Evolutionary conservation across 2,113 vertebrate species (phyloP).

Genomic region (Elachura formosa): DNA sequence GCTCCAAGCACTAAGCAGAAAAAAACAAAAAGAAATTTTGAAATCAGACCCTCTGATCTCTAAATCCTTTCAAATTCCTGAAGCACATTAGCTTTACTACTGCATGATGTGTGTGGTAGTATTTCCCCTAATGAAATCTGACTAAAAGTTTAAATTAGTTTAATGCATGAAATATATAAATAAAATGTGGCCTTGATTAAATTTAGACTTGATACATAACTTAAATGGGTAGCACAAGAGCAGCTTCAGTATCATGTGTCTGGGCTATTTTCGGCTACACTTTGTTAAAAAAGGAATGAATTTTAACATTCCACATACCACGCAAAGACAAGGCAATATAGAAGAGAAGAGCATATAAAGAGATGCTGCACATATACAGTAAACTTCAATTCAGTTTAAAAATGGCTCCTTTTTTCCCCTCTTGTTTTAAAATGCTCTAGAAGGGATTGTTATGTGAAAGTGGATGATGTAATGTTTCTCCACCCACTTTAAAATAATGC

Average conservation of each 20-base stretch:
- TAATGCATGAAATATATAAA: conserved; percentile 84
- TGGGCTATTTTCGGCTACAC: conserved; percentile 58
- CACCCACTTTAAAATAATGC: not conserved
- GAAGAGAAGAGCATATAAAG: not conserved
- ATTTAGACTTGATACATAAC: conserved; percentile 77
- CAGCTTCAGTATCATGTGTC: conserved; percentile 70
- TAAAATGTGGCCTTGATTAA: conserved; percentile 83
- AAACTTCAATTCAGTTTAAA: not conserved
- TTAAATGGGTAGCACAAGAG: conserved; percentile 78
- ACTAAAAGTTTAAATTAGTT: conserved; percentile 83
- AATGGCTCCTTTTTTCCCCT: not conserved
- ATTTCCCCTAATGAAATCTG: conserved; percentile 83
- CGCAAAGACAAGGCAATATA: conserved; percentile 4
- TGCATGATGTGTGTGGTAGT: conserved; percentile 77
- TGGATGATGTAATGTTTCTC: not conserved
- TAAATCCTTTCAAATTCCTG: conserved; percentile 82
- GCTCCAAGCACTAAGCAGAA: conserved; percentile 62
- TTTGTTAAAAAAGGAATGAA: conserved; percentile 52
- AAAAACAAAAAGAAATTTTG: conserved; percentile 72
- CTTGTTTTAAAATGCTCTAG: not conserved
- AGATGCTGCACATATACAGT: not conserved
- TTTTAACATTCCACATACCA: conserved; percentile 59
- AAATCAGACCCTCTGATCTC: conserved; percentile 82
- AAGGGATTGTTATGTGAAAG: not conserved
- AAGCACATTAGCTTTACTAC: conserved; percentile 80